These are phyloP conservation scores for Drosophila guanche DNA, from an alignment of 1,140 invertebrate genomes.

Conservation along the genomic window DNA sequence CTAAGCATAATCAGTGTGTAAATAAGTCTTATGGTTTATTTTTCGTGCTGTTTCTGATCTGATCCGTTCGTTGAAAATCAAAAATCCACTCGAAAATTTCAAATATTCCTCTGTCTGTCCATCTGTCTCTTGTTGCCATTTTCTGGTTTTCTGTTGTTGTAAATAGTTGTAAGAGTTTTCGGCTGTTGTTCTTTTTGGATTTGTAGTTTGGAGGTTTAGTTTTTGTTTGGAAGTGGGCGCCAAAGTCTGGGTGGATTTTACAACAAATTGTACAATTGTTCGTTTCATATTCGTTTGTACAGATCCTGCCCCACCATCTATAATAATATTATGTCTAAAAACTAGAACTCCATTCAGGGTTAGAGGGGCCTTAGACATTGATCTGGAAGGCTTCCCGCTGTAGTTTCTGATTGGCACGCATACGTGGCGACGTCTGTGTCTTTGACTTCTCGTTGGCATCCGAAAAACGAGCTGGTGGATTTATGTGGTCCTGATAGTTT, in stretches of 20 bases:
- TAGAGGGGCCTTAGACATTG: slow-evolving; percentile 85
- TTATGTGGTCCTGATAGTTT: slow-evolving; percentile 89
- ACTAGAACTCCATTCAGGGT: slow-evolving; percentile 13
- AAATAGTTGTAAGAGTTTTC: slow-evolving; percentile 59
- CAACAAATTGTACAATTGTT: slow-evolving; percentile 66
- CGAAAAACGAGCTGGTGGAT: slow-evolving; percentile 89
- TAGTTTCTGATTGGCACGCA: slow-evolving; percentile 85
- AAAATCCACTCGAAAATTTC: slow-evolving; percentile 51
- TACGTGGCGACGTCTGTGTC: slow-evolving; percentile 82
- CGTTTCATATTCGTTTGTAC: slow-evolving; percentile 41
- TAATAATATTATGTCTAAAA: slow-evolving; percentile 36
- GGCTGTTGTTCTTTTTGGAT: slow-evolving; percentile 18
- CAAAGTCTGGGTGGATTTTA: slow-evolving; percentile 59
- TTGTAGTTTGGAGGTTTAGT: slow-evolving; percentile 35
- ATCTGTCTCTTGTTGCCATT: background rate
- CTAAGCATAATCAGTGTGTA: slow-evolving; percentile 81
- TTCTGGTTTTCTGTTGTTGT: slow-evolving; percentile 40
- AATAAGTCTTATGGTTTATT: slow-evolving; percentile 78
- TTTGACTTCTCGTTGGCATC: slow-evolving; percentile 86
- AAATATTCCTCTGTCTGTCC: slow-evolving; percentile 19
- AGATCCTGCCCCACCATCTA: slow-evolving; percentile 1
- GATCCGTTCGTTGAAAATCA: slow-evolving; percentile 57
- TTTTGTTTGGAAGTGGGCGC: slow-evolving; percentile 24
- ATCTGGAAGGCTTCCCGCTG: slow-evolving; percentile 88
- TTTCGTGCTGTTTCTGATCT: slow-evolving; percentile 32